Percentiles rank a stretch among this genome's conserved stretches.
These are phyloP conservation scores for Oceanodroma leucorhoa DNA, from an alignment of 2,797 vertebrate genomes.

Conservation along the genomic window DNA sequence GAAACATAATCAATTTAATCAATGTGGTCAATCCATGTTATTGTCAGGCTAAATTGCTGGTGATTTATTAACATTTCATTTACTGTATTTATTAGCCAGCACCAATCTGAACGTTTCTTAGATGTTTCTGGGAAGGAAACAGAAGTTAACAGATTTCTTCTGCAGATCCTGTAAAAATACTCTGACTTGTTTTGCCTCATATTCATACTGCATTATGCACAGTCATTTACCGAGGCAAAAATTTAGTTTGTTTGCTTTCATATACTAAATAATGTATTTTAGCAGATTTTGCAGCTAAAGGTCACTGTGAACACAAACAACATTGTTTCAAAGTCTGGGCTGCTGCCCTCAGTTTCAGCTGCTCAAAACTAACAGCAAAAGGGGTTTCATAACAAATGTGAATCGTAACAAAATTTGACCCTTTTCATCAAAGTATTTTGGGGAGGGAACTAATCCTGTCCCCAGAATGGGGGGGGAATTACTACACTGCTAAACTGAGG, in stretches of 20 bases:
- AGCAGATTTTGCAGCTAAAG: neutral
- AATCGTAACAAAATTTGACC: neutral
- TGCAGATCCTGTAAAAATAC: neutral
- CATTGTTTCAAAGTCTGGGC: neutral
- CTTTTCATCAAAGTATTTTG: neutral
- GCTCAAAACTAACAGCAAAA: neutral
- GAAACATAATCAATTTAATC: conserved; percentile 81
- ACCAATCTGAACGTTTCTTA: neutral
- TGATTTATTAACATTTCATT: conserved; percentile 74
- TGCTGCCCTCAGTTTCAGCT: neutral
- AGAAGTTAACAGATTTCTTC: neutral
- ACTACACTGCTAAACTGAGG: neutral
- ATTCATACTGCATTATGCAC: neutral
- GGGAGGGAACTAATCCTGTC: neutral
- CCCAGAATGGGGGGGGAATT: neutral
- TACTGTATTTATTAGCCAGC: conserved; percentile 48
- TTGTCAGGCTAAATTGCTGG: conserved; percentile 73
- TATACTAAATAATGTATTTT: conserved; percentile 30
- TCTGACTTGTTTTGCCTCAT: neutral
- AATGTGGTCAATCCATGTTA: conserved; percentile 67
- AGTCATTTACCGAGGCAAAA: neutral
- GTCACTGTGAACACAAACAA: neutral
- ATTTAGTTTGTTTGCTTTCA: neutral
- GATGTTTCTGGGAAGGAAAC: neutral
- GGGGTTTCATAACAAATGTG: neutral